These are phyloP conservation scores for Menura novaehollandiae DNA, from an alignment of 2,113 vertebrate genomes.

Conservation along the genomic window DNA sequence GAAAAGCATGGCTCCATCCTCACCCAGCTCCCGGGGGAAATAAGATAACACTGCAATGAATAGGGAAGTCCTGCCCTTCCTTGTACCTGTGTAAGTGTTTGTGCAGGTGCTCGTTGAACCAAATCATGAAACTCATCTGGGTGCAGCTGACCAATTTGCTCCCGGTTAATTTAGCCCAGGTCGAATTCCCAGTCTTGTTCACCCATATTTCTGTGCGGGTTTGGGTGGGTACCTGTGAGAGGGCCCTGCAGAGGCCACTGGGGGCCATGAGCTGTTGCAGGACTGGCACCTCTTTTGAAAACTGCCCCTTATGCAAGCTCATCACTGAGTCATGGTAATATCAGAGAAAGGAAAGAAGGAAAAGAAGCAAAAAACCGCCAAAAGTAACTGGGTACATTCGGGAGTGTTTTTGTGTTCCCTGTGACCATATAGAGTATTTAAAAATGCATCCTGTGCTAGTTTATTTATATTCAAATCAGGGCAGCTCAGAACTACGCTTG, in stretches of 20 bases:
- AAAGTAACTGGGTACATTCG: background rate
- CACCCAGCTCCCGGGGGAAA: background rate
- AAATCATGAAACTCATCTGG: background rate
- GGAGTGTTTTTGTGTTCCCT: background rate
- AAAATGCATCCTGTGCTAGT: background rate
- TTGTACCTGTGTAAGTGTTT: background rate
- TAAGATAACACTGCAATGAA: background rate
- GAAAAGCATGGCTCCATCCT: background rate
- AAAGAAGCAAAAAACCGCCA: background rate
- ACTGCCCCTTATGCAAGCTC: background rate
- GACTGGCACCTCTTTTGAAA: background rate
- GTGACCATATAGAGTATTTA: background rate
- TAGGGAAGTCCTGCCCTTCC: background rate
- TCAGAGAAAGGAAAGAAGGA: background rate
- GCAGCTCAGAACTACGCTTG: background rate
- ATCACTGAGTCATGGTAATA: background rate
- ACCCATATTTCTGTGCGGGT: background rate
- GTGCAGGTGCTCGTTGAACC: background rate
- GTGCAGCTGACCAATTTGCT: background rate
- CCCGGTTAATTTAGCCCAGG: background rate
- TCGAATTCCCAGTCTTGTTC: background rate
- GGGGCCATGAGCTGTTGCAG: background rate
- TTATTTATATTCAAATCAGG: background rate
- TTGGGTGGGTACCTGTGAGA: background rate
- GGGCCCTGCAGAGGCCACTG: background rate